Percentiles rank a stretch among this genome's conserved stretches.
Evolutionary conservation across 1,140 invertebrate species (phyloP).

Genomic region (Drosophila sproati): DNA sequence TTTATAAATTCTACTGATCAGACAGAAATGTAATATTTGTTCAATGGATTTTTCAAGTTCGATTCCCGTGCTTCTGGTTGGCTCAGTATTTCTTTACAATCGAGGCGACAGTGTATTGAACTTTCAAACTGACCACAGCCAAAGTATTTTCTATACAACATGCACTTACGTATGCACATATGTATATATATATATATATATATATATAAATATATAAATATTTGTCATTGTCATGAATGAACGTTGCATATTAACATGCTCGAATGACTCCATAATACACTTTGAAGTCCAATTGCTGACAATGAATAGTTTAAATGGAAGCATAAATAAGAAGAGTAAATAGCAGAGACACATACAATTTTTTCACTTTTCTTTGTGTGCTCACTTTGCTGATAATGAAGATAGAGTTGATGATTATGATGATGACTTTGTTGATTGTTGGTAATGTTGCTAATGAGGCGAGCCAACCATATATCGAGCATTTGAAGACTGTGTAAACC

Average conservation of each 20-base stretch:
- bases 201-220: slow-evolving; percentile 8
- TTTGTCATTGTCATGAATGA: slow-evolving; percentile 26
- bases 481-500: slow-evolving; percentile 45
- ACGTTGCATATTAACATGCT: slow-evolving; percentile 16
- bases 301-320: slow-evolving; percentile 74
- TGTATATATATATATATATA: too few relatives aligned
- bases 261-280: slow-evolving; percentile 17
- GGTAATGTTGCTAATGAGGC: slow-evolving; percentile 57
- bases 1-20: too few relatives aligned
- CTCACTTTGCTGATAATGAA: slow-evolving; percentile 19
- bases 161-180: background rate
- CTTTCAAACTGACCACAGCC: slow-evolving; percentile 10
- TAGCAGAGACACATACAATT: slow-evolving; percentile 39
- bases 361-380: slow-evolving; percentile 61
- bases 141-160: slow-evolving; percentile 5
- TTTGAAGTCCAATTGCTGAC: slow-evolving; percentile 64
- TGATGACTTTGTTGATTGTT: slow-evolving; percentile 23
- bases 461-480: slow-evolving; percentile 62
- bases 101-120: slow-evolving; percentile 21
- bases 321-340: slow-evolving; percentile 44
- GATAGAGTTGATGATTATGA: slow-evolving; percentile 7
- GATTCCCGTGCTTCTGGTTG: background rate
- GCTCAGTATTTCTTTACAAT: background rate
- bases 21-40: background rate
- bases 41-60: background rate